Conservation (phyloP, 1,140 invertebrate genomes). For the Trinorchestia longiramus region DNA sequence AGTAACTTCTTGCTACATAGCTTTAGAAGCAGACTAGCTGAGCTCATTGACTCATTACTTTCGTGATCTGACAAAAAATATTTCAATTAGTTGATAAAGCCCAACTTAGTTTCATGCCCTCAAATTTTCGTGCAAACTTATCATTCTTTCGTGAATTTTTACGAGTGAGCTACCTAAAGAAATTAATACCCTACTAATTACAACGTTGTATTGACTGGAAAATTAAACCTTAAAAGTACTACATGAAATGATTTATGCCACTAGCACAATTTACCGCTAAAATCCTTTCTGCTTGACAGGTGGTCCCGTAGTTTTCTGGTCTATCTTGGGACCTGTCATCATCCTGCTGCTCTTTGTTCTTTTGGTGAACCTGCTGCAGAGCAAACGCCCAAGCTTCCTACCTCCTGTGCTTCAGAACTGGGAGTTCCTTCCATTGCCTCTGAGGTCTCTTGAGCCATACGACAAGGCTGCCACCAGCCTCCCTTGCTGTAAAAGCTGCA, state of each 20-base stretch:
- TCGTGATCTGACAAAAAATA: too few relatives aligned
- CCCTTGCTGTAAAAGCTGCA: constrained; percentile 61
- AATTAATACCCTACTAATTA: not conserved
- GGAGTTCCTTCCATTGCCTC: constrained; percentile 73
- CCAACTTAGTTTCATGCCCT: not conserved
- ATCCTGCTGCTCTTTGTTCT: constrained; percentile 69
- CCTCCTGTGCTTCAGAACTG: constrained; percentile 72
- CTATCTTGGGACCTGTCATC: constrained; percentile 58
- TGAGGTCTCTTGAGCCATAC: constrained; percentile 72
- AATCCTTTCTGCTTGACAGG: constrained; percentile 48
- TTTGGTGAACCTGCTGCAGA: constrained; percentile 69
- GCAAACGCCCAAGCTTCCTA: constrained; percentile 70
- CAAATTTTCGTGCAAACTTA: not conserved
- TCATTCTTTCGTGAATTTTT: not conserved
- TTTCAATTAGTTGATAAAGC: not conserved
- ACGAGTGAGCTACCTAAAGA: not conserved
- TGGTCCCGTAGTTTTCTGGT: constrained; percentile 66
- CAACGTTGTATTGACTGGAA: not conserved
- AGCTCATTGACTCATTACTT: too few relatives aligned
- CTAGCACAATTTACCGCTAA: not conserved
- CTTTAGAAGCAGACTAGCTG: too few relatives aligned
- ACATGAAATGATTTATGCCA: not conserved
- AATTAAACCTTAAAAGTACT: not conserved
- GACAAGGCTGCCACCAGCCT: constrained; percentile 67
- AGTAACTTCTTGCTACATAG: too few relatives aligned